Percentiles rank a stretch among this genome's conserved stretches.
Conservation (phyloP, 2,888 invertebrate genomes). For the Macaria notata region DNA sequence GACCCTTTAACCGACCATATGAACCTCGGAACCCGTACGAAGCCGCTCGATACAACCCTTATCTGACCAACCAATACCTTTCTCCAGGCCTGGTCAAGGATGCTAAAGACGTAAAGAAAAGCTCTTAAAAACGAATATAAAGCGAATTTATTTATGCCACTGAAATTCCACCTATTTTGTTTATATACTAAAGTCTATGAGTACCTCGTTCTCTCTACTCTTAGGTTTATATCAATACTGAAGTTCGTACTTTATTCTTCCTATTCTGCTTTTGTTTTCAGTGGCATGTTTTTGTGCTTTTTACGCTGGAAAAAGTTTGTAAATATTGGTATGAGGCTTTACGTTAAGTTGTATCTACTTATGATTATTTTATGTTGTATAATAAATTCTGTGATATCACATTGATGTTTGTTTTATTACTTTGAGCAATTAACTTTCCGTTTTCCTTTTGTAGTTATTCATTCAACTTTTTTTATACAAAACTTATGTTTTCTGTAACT, state of each 20-base stretch:
- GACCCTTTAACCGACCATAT: conserved; percentile 44
- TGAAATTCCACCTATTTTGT: neutral
- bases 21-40: conserved; percentile 50
- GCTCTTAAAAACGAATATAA: conserved; percentile 27
- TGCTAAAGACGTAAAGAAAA: conserved; percentile 37
- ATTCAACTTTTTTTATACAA: no score
- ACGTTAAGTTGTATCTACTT: conserved; percentile 1
- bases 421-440: no score
- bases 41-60: conserved; percentile 37
- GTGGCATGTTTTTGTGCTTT: no score
- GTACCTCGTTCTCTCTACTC: no score
- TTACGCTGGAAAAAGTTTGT: neutral
- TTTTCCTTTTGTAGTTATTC: no score
- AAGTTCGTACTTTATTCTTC: no score
- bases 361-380: conserved; percentile 20
- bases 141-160: neutral
- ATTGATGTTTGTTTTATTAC: neutral
- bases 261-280: no score
- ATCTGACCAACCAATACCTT: conserved; percentile 40
- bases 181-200: no score
- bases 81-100: conserved; percentile 21
- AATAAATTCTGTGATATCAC: conserved; percentile 32
- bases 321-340: conserved; percentile 22
- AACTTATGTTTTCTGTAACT: no score
- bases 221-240: no score